Evolutionary conservation across 2,888 invertebrate genomes (phyloP).

Genomic region (Seira musarum): DNA sequence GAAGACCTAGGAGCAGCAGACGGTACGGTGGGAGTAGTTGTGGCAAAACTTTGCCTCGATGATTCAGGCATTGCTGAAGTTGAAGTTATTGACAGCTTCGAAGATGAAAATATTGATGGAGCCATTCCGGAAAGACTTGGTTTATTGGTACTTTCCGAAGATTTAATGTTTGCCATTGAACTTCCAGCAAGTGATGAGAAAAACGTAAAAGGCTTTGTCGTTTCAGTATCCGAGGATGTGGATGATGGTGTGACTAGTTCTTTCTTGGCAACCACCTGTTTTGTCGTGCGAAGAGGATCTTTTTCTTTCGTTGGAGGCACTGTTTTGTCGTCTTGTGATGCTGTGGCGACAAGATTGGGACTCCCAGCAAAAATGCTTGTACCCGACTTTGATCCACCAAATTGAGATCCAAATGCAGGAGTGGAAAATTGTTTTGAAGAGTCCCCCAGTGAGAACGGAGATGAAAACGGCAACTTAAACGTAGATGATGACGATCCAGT

Average conservation of each 20-base stretch:
- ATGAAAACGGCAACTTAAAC: constrained; percentile 43
- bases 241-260: too few relatives aligned
- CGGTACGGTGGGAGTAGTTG: not conserved
- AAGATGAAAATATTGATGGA: too few relatives aligned
- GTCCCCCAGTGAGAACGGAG: constrained; percentile 29
- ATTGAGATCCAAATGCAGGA: constrained; percentile 31
- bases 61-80: too few relatives aligned
- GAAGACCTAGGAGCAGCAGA: not conserved
- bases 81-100: too few relatives aligned
- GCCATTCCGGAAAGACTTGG: too few relatives aligned
- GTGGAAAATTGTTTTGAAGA: constrained; percentile 34
- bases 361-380: constrained; percentile 23
- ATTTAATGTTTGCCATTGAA: too few relatives aligned
- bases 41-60: too few relatives aligned
- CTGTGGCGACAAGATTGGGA: not conserved
- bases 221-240: not conserved
- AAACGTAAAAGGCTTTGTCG: constrained; percentile 19
- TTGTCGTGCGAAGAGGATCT: too few relatives aligned
- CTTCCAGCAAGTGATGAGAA: not conserved
- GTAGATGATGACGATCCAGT: constrained; percentile 20
- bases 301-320: not conserved
- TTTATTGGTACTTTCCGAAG: too few relatives aligned
- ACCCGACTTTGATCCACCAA: not conserved
- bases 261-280: too few relatives aligned
- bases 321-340: not conserved